phyloP scores from a whole-genome alignment of 2,888 invertebrate species.

The Caenorhabditis drosophilae region DNA sequence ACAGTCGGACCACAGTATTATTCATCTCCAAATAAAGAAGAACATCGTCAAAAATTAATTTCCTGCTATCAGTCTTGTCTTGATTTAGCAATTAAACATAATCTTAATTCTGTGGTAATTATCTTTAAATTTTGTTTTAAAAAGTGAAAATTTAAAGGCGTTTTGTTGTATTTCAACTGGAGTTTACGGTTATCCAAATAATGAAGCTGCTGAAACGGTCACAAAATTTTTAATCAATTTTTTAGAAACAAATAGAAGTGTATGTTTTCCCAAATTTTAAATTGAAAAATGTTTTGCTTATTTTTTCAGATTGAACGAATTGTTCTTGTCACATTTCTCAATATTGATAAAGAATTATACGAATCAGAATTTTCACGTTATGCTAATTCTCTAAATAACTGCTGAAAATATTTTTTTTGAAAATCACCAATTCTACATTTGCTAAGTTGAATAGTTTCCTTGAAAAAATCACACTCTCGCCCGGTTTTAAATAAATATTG shows the following conservation, averaged over 20 bases:
- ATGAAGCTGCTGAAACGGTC: conserved; percentile 75
- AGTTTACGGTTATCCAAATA: conserved; percentile 85
- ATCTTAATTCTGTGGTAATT: conserved; percentile 77
- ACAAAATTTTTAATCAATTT: conserved; percentile 29
- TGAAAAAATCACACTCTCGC: too few species aligned
- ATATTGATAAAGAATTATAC: conserved; percentile 33
- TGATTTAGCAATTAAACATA: conserved; percentile 71
- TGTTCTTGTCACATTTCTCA: conserved; percentile 41
- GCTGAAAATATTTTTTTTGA: too few species aligned
- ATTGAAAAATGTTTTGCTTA: neutral
- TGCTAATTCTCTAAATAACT: conserved; percentile 7
- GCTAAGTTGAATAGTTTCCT: too few species aligned
- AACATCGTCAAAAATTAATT: conserved; percentile 76
- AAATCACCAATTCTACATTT: too few species aligned
- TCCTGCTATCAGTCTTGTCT: conserved; percentile 80
- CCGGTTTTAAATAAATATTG: too few species aligned
- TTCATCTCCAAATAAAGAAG: conserved; percentile 64
- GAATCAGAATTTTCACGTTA: conserved; percentile 26
- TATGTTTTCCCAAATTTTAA: conserved; percentile 2
- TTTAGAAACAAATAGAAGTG: conserved; percentile 21
- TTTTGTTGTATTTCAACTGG: conserved; percentile 91
- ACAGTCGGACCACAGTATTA: conserved; percentile 80
- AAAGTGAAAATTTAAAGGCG: conserved; percentile 71
- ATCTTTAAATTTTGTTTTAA: neutral
- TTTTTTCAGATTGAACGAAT: conserved; percentile 39